A percentile compares a stretch with the other conserved stretches of the same genome.
These are phyloP conservation scores for Isichthys henryi DNA, from an alignment of 2,113 vertebrate genomes.

Conservation along the genomic window DNA sequence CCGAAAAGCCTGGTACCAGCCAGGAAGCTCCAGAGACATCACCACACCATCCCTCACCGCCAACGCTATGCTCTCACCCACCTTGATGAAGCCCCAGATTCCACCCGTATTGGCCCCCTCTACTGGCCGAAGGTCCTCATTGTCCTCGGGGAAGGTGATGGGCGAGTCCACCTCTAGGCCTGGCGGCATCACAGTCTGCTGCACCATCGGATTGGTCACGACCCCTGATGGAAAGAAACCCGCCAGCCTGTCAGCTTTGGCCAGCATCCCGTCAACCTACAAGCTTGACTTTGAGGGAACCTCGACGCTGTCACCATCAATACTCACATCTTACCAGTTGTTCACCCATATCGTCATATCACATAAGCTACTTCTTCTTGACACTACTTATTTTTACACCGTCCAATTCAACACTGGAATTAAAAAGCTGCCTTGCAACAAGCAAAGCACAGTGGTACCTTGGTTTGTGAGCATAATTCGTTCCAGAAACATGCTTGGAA, in stretches of 20 bases:
- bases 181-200: conserved; percentile 60
- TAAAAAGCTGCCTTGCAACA: background rate
- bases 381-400: background rate
- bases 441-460: background rate
- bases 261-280: background rate
- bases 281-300: background rate
- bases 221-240: conserved; percentile 50
- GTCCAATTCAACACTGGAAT: background rate
- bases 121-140: conserved; percentile 66
- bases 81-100: conserved; percentile 94
- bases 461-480: background rate
- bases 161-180: conserved; percentile 61
- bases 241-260: background rate
- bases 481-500: too few species aligned
- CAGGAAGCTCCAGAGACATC: background rate
- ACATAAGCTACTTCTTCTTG: background rate
- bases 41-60: background rate
- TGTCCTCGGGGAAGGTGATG: conserved; percentile 90
- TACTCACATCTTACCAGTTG: background rate
- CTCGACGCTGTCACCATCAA: background rate
- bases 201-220: conserved; percentile 66
- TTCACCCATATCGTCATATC: background rate
- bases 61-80: conserved; percentile 32
- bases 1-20: background rate
- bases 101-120: conserved; percentile 52